Conservation (phyloP, 2,888 invertebrate species). For the Xestia xanthographa region DNA sequence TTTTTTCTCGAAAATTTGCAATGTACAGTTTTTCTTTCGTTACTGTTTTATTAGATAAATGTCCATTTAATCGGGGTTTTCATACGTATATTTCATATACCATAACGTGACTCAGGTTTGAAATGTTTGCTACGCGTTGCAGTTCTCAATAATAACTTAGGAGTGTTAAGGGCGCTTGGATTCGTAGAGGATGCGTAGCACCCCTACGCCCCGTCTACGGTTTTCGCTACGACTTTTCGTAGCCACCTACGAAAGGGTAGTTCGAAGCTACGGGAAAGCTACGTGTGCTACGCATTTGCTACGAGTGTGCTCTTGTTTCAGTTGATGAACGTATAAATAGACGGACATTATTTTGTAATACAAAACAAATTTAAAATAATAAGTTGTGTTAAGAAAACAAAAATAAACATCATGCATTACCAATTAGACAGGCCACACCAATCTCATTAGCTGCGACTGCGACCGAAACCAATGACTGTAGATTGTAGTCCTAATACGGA, state of each 20-base stretch:
- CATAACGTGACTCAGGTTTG: neutral
- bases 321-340: neutral
- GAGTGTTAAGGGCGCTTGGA: neutral
- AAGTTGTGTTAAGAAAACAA: no score
- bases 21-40: no score
- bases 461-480: neutral
- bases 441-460: neutral
- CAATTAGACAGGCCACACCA: neutral
- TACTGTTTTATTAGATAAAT: no score
- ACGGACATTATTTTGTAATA: neutral
- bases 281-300: slow-evolving; percentile 11
- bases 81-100: neutral
- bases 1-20: no score
- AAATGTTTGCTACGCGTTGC: neutral
- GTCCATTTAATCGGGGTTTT: neutral
- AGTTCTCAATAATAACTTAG: neutral
- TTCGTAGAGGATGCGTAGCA: slow-evolving; percentile 20
- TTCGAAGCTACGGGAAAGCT: slow-evolving; percentile 10
- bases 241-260: slow-evolving; percentile 42
- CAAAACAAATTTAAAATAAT: no score
- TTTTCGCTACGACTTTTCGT: slow-evolving; percentile 37
- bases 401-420: neutral
- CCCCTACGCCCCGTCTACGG: slow-evolving; percentile 26
- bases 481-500: neutral
- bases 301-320: neutral